A percentile compares a stretch with the other conserved stretches of the same genome.
Conservation (phyloP, 2,797 vertebrate species). For the Corythornis leucogaster region DNA sequence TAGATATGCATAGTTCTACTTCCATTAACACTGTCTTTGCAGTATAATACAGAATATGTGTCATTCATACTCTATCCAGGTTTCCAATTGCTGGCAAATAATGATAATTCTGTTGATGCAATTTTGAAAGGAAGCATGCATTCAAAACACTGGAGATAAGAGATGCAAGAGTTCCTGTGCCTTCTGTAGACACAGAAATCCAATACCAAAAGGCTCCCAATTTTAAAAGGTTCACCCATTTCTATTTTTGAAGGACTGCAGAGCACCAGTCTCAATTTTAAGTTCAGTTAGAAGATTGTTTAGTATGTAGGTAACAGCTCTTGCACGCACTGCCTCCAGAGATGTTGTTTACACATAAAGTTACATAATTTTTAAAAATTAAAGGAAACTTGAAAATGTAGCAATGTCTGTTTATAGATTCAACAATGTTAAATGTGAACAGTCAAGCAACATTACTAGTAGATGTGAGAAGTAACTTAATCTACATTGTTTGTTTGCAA, state of each 20-base stretch:
- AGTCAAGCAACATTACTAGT: not conserved
- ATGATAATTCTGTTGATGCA: not conserved
- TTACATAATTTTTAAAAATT: not conserved
- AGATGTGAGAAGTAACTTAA: not conserved
- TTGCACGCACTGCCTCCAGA: not conserved
- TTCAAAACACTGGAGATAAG: not conserved
- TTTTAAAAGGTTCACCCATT: not conserved
- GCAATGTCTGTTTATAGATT: slow-evolving; percentile 4
- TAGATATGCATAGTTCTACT: not conserved
- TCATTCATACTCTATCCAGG: not conserved
- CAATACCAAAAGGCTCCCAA: not conserved
- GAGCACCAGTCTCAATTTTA: not conserved
- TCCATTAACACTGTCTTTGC: not conserved
- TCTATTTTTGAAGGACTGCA: slow-evolving; percentile 12
- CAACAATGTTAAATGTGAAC: not conserved
- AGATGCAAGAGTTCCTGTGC: not conserved
- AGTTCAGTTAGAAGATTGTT: not conserved
- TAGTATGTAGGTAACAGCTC: slow-evolving; percentile 16
- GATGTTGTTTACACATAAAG: not conserved
- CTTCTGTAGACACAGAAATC: not conserved
- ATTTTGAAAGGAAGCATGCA: not conserved
- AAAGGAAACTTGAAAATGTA: not conserved
- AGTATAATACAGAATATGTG: not conserved
- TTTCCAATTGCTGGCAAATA: not conserved
- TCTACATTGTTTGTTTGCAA: not conserved